A percentile compares a stretch with the other conserved stretches of the same genome.
Evolutionary conservation across 2,888 invertebrate species (phyloP).

Genomic region (Chesias legatella): DNA sequence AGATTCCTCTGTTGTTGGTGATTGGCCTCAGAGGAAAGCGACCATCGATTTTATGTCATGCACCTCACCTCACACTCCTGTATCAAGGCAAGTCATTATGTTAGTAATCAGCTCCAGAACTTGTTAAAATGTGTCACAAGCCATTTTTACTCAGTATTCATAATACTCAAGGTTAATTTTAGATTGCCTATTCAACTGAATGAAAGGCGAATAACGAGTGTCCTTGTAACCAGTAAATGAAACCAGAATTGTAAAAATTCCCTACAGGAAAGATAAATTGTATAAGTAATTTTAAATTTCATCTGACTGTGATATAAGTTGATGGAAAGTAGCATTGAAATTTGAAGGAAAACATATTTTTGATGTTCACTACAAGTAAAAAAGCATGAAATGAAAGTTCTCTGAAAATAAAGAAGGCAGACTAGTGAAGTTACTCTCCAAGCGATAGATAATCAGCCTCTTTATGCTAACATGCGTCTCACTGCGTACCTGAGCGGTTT

Average conservation of each 20-base stretch:
- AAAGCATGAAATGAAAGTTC: conserved; percentile 21
- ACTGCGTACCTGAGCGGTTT: conserved; percentile 66
- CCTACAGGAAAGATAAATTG: too few species aligned
- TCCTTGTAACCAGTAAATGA: too few species aligned
- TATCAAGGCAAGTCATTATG: conserved; percentile 65
- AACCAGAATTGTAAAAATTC: conserved; percentile 1
- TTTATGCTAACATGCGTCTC: conserved; percentile 51
- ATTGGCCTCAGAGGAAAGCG: conserved; percentile 24
- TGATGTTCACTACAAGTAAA: conserved; percentile 2
- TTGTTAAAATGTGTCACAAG: conserved; percentile 25
- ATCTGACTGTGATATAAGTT: conserved; percentile 1
- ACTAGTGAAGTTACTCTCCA: conserved; percentile 44
- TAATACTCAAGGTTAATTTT: conserved; percentile 14
- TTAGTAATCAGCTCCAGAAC: conserved; percentile 52
- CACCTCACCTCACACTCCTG: conserved; percentile 76
- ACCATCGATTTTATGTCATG: conserved; percentile 53
- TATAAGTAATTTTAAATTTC: conserved; percentile 5
- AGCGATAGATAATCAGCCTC: conserved; percentile 51
- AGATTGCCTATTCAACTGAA: conserved; percentile 7
- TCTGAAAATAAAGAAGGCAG: conserved; percentile 34
- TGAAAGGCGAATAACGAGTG: conserved; percentile 8
- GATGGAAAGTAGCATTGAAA: not conserved
- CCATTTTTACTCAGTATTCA: conserved; percentile 34
- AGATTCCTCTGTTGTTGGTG: conserved; percentile 48
- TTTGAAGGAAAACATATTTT: not conserved